Evolutionary conservation across 2,113 vertebrate genomes (phyloP).

Genomic region (Gymnarchus niloticus): DNA sequence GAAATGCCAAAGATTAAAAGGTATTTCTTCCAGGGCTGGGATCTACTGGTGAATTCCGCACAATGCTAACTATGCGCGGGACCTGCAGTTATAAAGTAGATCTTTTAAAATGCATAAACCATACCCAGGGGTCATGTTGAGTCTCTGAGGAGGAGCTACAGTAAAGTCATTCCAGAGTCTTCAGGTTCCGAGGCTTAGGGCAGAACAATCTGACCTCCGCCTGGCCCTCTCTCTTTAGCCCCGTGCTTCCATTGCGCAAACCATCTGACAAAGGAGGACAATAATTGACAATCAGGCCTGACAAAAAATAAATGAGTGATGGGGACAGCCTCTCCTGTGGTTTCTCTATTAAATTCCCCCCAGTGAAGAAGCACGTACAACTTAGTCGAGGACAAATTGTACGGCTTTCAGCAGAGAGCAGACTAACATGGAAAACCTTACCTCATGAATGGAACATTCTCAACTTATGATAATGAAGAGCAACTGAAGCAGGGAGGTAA

Average conservation of each 20-base stretch:
- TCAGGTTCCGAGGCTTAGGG: background rate
- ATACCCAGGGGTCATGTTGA: background rate
- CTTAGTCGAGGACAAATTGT: background rate
- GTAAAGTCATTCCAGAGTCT: background rate
- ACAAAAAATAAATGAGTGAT: background rate
- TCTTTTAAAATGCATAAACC: background rate
- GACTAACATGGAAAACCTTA: background rate
- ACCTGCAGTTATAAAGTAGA: background rate
- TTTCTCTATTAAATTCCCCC: background rate
- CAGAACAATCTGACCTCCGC: background rate
- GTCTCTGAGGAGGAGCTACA: background rate
- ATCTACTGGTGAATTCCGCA: background rate
- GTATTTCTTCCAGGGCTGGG: background rate
- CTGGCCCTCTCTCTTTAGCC: background rate
- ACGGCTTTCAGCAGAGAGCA: background rate
- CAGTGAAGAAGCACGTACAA: background rate
- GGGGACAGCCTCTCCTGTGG: background rate
- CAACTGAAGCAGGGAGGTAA: background rate
- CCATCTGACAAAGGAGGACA: background rate
- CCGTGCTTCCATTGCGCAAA: background rate
- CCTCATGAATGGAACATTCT: background rate
- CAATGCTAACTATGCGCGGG: background rate
- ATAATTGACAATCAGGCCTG: background rate
- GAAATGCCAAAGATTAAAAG: slow-evolving; percentile 29
- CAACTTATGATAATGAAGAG: background rate